phyloP scores from a whole-genome alignment of 2,888 invertebrate species.

The Autographa gamma region DNA sequence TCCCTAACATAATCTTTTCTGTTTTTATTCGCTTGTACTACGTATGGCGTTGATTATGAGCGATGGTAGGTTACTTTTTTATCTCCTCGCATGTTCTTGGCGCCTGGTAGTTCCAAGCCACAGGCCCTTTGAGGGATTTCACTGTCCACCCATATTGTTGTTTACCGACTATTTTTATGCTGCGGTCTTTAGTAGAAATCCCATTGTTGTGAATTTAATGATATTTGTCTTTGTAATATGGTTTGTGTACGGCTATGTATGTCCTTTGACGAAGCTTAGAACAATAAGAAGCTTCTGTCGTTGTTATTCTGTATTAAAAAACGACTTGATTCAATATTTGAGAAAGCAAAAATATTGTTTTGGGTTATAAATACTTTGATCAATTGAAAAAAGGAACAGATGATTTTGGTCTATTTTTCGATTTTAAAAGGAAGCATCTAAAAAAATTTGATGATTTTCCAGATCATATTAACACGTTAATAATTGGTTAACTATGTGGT shows the following conservation, averaged over 20 bases:
- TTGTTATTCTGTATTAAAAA: neutral
- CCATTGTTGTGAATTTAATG: conserved; percentile 44
- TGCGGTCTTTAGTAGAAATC: conserved; percentile 23
- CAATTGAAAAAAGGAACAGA: too few species aligned
- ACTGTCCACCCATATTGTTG: conserved; percentile 46
- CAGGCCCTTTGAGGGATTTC: conserved; percentile 46
- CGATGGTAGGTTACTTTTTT: conserved; percentile 45
- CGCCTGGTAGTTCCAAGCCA: conserved; percentile 45
- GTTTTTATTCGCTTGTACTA: conserved; percentile 64
- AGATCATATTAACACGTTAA: too few species aligned
- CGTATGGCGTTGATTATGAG: conserved; percentile 52
- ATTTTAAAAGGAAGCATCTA: too few species aligned
- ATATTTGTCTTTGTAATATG: conserved; percentile 34
- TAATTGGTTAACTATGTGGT: neutral
- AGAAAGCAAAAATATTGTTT: neutral
- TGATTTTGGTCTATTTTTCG: too few species aligned
- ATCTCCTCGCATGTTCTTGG: conserved; percentile 42
- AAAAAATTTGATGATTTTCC: too few species aligned
- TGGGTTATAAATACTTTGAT: too few species aligned
- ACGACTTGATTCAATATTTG: neutral
- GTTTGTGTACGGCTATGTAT: conserved; percentile 19
- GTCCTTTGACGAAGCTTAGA: conserved; percentile 13
- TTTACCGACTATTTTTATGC: conserved; percentile 42
- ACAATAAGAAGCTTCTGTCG: neutral
- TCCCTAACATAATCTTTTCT: conserved; percentile 39